phyloP scores from a whole-genome alignment of 1,140 invertebrate genomes.

The Pseudomyrmex cubaensis region DNA sequence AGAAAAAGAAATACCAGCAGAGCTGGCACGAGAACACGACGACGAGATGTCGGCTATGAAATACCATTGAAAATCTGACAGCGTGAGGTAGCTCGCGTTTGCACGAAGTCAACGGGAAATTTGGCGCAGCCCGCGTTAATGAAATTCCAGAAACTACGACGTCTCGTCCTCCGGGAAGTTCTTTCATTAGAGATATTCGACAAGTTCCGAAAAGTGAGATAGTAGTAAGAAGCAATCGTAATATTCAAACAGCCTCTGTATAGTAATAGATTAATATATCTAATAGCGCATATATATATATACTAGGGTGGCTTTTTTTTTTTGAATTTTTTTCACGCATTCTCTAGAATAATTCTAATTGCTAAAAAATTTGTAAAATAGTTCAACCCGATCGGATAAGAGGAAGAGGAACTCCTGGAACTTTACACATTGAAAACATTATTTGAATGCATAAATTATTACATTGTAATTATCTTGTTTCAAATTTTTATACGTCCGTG shows the following conservation, averaged over 20 bases:
- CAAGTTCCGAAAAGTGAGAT: conserved; percentile 34
- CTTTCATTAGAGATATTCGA: conserved; percentile 63
- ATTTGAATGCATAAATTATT: no score
- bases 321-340: no score
- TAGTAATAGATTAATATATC: neutral
- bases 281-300: no score
- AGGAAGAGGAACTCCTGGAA: no score
- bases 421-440: no score
- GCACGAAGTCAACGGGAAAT: conserved; percentile 51
- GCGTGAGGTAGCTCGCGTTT: conserved; percentile 23
- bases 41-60: conserved; percentile 7
- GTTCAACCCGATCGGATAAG: no score
- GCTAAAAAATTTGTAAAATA: no score
- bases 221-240: conserved; percentile 40
- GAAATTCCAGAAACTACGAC: conserved; percentile 61
- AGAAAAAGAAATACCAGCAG: neutral
- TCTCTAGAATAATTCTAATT: no score
- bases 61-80: conserved; percentile 45
- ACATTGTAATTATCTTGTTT: no score
- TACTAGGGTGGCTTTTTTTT: no score
- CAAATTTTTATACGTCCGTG: no score
- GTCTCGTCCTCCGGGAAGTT: conserved; percentile 48
- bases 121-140: conserved; percentile 48
- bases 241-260: conserved; percentile 25
- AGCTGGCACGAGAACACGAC: neutral